phyloP scores from a whole-genome alignment of 2,113 vertebrate species.

The Caranx melampygus region DNA sequence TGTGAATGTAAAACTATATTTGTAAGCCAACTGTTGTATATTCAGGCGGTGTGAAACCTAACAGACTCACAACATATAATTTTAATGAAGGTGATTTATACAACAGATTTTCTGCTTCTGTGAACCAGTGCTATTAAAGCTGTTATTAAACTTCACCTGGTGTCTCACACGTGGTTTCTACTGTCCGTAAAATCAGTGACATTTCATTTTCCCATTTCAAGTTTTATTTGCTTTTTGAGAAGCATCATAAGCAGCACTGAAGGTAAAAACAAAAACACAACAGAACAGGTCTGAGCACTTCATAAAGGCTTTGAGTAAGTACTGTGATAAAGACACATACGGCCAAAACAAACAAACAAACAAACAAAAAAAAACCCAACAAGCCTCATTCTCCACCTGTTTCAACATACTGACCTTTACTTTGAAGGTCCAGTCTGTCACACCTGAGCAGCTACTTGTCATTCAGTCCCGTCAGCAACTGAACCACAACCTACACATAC shows the following conservation, averaged over 20 bases:
- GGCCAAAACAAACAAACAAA: constrained; percentile 9
- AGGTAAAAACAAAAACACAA: constrained; percentile 25
- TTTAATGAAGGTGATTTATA: background rate
- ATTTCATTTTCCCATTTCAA: constrained; percentile 9
- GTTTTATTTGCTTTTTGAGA: constrained; percentile 54
- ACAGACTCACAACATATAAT: constrained; percentile 15
- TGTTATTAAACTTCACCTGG: background rate
- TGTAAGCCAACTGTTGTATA: background rate
- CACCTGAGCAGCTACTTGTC: constrained; percentile 7
- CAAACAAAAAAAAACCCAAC: background rate
- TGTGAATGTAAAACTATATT: constrained; percentile 25
- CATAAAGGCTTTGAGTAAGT: constrained; percentile 5
- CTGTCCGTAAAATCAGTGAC: background rate
- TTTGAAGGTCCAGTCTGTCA: background rate
- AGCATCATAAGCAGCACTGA: constrained; percentile 44
- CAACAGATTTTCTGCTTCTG: constrained; percentile 8
- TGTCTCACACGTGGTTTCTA: background rate
- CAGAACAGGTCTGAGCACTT: constrained; percentile 24
- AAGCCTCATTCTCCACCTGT: background rate
- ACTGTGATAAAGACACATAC: background rate
- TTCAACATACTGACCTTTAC: background rate
- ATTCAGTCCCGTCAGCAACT: background rate
- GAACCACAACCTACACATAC: constrained; percentile 4
- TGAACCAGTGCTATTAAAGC: constrained; percentile 45
- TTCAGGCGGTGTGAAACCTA: constrained; percentile 20